Evolutionary conservation across 30 jellyfish, hydroid and myxozoan genomes (phyloP).

Genomic region (Hydractinia echinata): DNA sequence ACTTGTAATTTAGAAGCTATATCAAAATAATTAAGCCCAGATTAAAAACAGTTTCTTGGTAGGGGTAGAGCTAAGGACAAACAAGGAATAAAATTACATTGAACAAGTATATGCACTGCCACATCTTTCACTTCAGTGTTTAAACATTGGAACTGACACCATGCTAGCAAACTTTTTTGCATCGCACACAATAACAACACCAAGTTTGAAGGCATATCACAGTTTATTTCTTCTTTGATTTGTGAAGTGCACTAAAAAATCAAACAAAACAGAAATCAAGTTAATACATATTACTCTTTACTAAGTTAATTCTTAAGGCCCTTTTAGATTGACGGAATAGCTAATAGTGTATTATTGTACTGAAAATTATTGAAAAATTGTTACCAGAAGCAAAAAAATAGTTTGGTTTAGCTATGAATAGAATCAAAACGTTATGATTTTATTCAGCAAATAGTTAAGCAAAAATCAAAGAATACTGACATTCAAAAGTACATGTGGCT

Average conservation of each 20-base stretch:
- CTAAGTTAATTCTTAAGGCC: too few species aligned
- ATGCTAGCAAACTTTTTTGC: slow-evolving; percentile 85
- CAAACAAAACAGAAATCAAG: too few species aligned
- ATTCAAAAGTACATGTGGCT: too few species aligned
- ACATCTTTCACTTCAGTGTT: slow-evolving; percentile 28
- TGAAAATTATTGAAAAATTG: too few species aligned
- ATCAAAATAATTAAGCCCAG: background rate
- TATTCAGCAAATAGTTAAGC: too few species aligned
- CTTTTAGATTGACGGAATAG: too few species aligned
- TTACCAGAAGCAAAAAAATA: too few species aligned
- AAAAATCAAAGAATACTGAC: too few species aligned
- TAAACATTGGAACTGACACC: slow-evolving; percentile 80
- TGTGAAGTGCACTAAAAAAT: slow-evolving; percentile 56
- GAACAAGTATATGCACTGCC: slow-evolving; percentile 45
- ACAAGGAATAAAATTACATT: slow-evolving; percentile 37
- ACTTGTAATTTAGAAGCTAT: background rate
- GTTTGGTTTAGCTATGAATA: too few species aligned
- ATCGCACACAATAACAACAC: slow-evolving; percentile 72
- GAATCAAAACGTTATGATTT: too few species aligned
- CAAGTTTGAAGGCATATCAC: slow-evolving; percentile 66
- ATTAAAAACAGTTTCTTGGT: background rate
- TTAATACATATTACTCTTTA: too few species aligned
- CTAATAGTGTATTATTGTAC: too few species aligned
- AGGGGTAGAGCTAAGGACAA: background rate
- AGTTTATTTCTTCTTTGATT: slow-evolving; percentile 36